Percentiles rank a stretch among this genome's conserved stretches.
Conservation (phyloP, 2,888 invertebrate genomes). For the Heliconius aoede region DNA sequence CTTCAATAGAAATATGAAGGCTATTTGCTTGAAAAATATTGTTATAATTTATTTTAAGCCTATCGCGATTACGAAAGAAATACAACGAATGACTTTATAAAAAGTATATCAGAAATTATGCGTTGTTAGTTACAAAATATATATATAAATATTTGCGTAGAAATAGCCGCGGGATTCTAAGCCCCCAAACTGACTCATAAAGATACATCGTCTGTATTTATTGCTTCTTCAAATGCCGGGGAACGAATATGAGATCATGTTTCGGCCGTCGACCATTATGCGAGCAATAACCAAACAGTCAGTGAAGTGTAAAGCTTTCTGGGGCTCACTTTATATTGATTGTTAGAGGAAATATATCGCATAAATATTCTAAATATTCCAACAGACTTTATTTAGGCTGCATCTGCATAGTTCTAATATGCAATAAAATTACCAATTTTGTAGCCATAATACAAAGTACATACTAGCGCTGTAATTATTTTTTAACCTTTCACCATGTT, state of each 20-base stretch:
- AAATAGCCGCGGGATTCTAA: slow-evolving; percentile 35
- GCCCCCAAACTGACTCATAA: slow-evolving; percentile 42
- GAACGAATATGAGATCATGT: slow-evolving; percentile 35
- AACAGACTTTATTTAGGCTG: background rate
- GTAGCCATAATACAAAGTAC: too few species aligned
- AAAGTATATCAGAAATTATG: slow-evolving; percentile 14
- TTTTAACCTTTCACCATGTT: too few species aligned
- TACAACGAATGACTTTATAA: background rate
- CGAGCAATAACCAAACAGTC: slow-evolving; percentile 26
- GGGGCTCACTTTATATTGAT: slow-evolving; percentile 13
- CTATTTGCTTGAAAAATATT: slow-evolving; percentile 3
- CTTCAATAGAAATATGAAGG: slow-evolving; percentile 5
- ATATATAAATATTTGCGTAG: slow-evolving; percentile 38
- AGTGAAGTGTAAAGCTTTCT: slow-evolving; percentile 29
- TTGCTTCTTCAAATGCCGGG: slow-evolving; percentile 36
- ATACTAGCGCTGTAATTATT: too few species aligned
- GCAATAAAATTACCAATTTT: background rate
- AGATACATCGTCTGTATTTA: slow-evolving; percentile 49
- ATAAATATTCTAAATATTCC: slow-evolving; percentile 3
- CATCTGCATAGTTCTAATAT: background rate
- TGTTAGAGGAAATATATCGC: slow-evolving; percentile 17
- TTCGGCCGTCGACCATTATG: slow-evolving; percentile 30
- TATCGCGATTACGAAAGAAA: background rate
- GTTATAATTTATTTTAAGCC: background rate
- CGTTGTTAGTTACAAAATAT: slow-evolving; percentile 17